Evolutionary conservation across 2,113 vertebrate genomes (phyloP).

Genomic region (Syngnathus typhle): DNA sequence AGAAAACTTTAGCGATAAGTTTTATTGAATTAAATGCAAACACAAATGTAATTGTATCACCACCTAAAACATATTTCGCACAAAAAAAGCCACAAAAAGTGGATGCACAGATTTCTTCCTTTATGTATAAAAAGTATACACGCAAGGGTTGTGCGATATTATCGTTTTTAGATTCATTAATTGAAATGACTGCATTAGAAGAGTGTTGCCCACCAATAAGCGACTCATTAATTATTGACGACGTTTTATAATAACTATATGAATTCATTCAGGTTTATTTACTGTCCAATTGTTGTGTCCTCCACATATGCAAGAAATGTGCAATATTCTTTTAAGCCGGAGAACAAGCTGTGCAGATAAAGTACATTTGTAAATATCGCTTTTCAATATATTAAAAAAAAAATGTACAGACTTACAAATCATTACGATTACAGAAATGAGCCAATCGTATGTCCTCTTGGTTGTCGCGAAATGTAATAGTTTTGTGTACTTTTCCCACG

Average conservation of each 20-base stretch:
- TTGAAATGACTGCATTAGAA: no score
- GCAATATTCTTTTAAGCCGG: conserved; percentile 61
- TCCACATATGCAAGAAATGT: conserved; percentile 68
- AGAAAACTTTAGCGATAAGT: conserved; percentile 32
- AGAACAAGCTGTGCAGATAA: conserved; percentile 46
- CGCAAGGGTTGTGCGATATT: no score
- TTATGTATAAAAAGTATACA: no score
- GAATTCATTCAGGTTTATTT: neutral
- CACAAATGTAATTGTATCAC: conserved; percentile 13
- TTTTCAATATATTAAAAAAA: conserved; percentile 42
- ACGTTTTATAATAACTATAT: neutral
- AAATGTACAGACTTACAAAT: conserved; percentile 43
- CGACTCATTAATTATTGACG: conserved; percentile 1
- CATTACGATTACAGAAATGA: conserved; percentile 36
- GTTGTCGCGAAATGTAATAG: conserved; percentile 33
- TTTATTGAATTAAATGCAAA: conserved; percentile 25
- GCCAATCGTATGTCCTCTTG: conserved; percentile 42
- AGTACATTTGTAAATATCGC: conserved; percentile 57
- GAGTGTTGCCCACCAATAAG: no score
- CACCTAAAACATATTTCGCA: conserved; percentile 2
- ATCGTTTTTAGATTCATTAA: no score
- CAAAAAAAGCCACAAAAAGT: neutral
- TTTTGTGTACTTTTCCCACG: neutral
- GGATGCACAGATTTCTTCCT: neutral
- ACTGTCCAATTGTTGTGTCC: conserved; percentile 8